Evolutionary conservation across 2,888 invertebrate genomes (phyloP), one percentile per base, ranked within the genome.

Genomic region (Lucinisca nassula): DNA sequence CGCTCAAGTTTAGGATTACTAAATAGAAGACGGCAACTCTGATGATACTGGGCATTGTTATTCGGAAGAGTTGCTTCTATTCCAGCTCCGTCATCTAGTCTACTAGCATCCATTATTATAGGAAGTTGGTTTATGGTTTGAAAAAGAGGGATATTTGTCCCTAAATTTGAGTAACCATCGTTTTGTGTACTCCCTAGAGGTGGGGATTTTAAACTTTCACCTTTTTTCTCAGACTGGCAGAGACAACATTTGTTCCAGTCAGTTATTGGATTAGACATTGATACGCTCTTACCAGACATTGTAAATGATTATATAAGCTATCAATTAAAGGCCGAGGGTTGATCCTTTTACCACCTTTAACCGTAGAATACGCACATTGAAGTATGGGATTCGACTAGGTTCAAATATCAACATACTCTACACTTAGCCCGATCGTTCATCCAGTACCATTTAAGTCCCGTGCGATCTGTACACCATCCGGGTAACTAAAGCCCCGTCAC

Each of bases 41-140:
- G 70, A 67, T 90, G 92, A 32, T 92, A 90, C 38, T 89, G 76
- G 70, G 91, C 89, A 24, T 84, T 40, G n/a, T 85, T 89, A 12
- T 49, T 58, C 75, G 77, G 79, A 77, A 88, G 67, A 45, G 89
- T 88, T 78, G 70, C 75, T 81, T 88, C 90, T 61, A 90, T 87
- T n/a, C 90, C 85, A 85, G 51, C 76, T 51, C 88, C 87, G 55
- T 92, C 86, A 75, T 88, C 84, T 78, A 90, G 75, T 74, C 90
- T 80, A 12, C 24, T 38, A 21, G 82, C 79, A 72, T 90, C 79
- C 0, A 89, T 79, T n/a, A 67, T 55, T n/a, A 92, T 75, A 12
- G 87, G 84, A 8, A 90, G 61, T 37, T 72, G 72, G 35, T 80
- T 87, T 30, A 80, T 76, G 4, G 40, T 67, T 70, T 80, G 55